phyloP scores from a whole-genome alignment of 2,113 vertebrate species.

The Ramphastos sulfuratus region DNA sequence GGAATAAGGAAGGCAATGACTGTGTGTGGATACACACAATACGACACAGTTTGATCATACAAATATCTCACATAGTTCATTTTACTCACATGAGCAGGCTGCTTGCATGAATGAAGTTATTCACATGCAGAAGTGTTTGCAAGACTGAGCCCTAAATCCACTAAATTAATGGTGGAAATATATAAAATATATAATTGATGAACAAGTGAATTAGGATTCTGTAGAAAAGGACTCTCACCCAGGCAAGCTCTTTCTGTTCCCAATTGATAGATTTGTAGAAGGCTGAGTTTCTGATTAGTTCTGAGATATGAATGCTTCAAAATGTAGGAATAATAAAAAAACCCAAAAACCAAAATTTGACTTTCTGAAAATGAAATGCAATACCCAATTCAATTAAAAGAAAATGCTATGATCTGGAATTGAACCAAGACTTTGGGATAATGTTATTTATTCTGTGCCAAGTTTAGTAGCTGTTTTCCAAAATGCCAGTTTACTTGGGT shows the following conservation, averaged over 20 bases:
- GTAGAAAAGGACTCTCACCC: slow-evolving; percentile 62
- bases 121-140: not conserved
- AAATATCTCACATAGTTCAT: not conserved
- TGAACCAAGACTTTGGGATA: slow-evolving; percentile 66
- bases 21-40: not conserved
- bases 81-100: not conserved
- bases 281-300: slow-evolving; percentile 34
- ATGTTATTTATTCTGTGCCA: slow-evolving; percentile 58
- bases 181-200: slow-evolving; percentile 60
- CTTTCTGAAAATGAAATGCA: slow-evolving; percentile 71
- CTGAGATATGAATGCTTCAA: slow-evolving; percentile 35
- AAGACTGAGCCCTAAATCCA: slow-evolving; percentile 27
- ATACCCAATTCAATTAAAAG: slow-evolving; percentile 73
- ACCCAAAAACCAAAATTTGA: slow-evolving; percentile 1
- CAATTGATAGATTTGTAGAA: slow-evolving; percentile 46
- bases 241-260: slow-evolving; percentile 13
- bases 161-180: slow-evolving; percentile 46
- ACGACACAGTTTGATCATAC: not conserved
- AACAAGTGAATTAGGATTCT: slow-evolving; percentile 60
- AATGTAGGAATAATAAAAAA: slow-evolving; percentile 46
- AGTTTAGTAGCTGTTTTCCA: slow-evolving; percentile 64
- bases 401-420: slow-evolving; percentile 64
- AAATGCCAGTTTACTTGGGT: slow-evolving; percentile 54
- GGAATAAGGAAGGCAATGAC: not conserved
- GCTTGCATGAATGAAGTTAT: slow-evolving; percentile 20